Percentiles rank a stretch among this genome's conserved stretches.
These are phyloP conservation scores for Lycophotia porphyrea DNA, from an alignment of 2,888 invertebrate genomes.

Conservation along the genomic window DNA sequence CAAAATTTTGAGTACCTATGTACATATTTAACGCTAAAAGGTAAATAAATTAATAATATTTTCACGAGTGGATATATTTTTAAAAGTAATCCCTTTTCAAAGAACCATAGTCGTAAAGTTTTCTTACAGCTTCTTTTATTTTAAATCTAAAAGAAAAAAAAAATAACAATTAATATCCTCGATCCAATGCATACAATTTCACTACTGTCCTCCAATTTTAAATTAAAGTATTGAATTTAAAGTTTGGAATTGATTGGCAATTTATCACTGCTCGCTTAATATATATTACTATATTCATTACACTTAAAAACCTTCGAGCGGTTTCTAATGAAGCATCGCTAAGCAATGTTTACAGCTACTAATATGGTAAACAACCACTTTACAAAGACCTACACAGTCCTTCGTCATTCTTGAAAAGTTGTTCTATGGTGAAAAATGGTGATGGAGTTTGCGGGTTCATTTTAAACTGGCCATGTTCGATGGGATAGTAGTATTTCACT, in stretches of 20 bases:
- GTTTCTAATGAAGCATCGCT: constrained; percentile 78
- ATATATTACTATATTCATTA: constrained; percentile 71
- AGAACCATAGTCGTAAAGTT: constrained; percentile 15
- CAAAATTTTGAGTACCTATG: background rate
- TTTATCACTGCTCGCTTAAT: constrained; percentile 36
- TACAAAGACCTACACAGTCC: constrained; percentile 51
- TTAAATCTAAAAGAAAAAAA: constrained; percentile 30
- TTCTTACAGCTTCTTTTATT: constrained; percentile 13
- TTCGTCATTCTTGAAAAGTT: constrained; percentile 2
- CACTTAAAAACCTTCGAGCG: constrained; percentile 75
- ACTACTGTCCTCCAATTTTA: constrained; percentile 7
- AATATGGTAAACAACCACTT: constrained; percentile 69
- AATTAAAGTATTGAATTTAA: constrained; percentile 5
- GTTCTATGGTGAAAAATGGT: background rate
- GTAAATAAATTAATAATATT: background rate
- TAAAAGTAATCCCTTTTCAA: constrained; percentile 3
- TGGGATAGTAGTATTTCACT: constrained; percentile 74
- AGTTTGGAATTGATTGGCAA: constrained; percentile 34
- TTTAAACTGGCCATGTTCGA: constrained; percentile 66
- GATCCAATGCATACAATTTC: constrained; percentile 39
- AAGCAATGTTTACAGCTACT: constrained; percentile 78
- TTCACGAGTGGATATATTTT: background rate
- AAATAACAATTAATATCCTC: constrained; percentile 31
- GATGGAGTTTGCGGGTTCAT: constrained; percentile 55
- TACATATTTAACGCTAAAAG: background rate